Evolutionary conservation across 2,797 vertebrate species (phyloP).

Genomic region (Hybognathus amarus): DNA sequence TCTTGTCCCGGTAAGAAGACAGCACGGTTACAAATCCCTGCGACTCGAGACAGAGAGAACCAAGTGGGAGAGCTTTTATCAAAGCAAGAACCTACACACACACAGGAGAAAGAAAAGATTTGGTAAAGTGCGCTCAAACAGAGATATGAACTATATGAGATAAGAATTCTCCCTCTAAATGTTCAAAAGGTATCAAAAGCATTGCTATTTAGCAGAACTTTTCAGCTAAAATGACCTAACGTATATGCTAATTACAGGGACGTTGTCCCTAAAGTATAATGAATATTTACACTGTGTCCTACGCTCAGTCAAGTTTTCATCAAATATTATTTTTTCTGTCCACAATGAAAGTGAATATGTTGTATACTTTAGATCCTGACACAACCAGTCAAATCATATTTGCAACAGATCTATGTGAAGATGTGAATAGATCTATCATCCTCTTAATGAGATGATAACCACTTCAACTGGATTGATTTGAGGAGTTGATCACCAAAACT

Average conservation of each 20-base stretch:
- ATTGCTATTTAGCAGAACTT: background rate
- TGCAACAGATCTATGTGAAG: background rate
- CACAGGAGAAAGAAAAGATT: slow-evolving; percentile 5
- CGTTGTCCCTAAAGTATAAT: background rate
- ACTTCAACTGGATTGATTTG: background rate
- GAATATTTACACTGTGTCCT: background rate
- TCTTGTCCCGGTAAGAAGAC: slow-evolving; percentile 88
- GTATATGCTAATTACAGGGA: background rate
- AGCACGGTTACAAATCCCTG: slow-evolving; percentile 89
- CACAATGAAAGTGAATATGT: background rate
- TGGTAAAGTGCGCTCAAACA: slow-evolving; percentile 1
- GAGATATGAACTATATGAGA: background rate
- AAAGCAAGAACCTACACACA: slow-evolving; percentile 81
- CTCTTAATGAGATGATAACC: background rate
- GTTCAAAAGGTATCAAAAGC: background rate
- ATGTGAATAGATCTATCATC: background rate
- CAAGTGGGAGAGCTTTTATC: slow-evolving; percentile 90
- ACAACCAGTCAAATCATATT: background rate
- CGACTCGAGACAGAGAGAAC: slow-evolving; percentile 85
- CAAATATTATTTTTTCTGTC: background rate
- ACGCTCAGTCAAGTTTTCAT: background rate
- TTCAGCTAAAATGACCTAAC: background rate
- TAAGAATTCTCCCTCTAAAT: background rate
- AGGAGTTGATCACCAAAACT: background rate
- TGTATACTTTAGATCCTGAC: background rate